Evolutionary conservation across 2,797 vertebrate genomes (phyloP), one percentile per base, ranked within the genome.

Genomic region (Dallia pectoralis): DNA sequence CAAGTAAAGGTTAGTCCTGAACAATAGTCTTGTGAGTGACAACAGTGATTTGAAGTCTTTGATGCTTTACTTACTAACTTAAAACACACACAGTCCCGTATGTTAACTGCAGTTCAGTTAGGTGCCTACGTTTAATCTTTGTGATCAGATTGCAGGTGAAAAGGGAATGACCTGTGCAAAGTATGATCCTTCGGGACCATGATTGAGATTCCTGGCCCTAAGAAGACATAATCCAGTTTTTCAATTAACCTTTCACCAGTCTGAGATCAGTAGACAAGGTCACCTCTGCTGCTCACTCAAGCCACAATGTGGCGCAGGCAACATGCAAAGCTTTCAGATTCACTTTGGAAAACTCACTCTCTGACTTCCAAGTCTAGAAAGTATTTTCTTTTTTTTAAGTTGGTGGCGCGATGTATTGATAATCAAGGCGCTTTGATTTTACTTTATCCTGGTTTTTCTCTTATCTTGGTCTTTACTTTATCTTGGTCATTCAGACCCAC

Each of bases 181-280:
- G 79, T 74, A 79, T 78, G 85, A 74, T 77, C 81, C 19, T 86
- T 67, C 81, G 74, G 76, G 65, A 81, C 76, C 70, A 19, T 85
- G 90, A 89, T 91, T 90, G 87, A 85, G 88, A 90, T 90, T 87
- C 82, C 85, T 87, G 86, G 88, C 91, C 82, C 89, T 86, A 79
- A 79, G 81, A 89, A 87, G 74, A 80, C 79, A 71, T 94, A 93
- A 94, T 93, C 93, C 89, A 91, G 87, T 93, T 91, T 90, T 87
- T 85, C 89, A 93, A 91, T 94, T 91, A 93, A 91, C 91, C 90
- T 93, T 91, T 92, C 86, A 89, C 85, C 86, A 83, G 88, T 88
- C 84, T 86, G 86, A 89, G 91, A 92, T 93, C 91, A 89, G 88
- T 79, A 73, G 83, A 84, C 92, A 93, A 92, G 91, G 93, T 93